A percentile compares a stretch with the other conserved stretches of the same genome.
phyloP scores from a whole-genome alignment of 2,113 vertebrate genomes.

The Turdus rufiventris region DNA sequence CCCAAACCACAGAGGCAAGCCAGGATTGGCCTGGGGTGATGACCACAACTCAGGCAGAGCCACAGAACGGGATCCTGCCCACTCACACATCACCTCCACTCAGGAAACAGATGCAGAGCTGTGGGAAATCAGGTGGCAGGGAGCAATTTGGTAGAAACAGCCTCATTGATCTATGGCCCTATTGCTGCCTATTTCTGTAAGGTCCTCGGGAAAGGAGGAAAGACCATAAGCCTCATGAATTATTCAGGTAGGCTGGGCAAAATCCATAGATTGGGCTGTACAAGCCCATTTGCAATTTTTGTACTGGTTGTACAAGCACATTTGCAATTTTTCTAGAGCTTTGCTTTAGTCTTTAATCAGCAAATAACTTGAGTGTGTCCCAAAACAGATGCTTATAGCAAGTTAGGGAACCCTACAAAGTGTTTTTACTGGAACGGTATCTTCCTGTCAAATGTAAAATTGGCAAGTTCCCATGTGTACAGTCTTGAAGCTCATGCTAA shows the following conservation, averaged over 20 bases:
- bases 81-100: neutral
- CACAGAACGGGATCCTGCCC: neutral
- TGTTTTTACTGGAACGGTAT: neutral
- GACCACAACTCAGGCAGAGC: neutral
- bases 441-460: neutral
- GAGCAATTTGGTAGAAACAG: neutral
- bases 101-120: neutral
- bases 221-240: constrained; percentile 13
- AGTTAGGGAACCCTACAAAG: neutral
- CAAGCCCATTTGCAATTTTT: constrained; percentile 4
- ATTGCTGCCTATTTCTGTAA: neutral
- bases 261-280: neutral
- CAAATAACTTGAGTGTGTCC: constrained; percentile 17
- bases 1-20: neutral
- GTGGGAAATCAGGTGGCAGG: neutral
- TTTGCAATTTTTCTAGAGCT: constrained; percentile 12
- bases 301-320: neutral
- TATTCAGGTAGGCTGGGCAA: neutral
- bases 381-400: constrained; percentile 9
- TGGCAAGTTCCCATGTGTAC: neutral
- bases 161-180: neutral
- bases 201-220: neutral
- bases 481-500: neutral
- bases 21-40: neutral
- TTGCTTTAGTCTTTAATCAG: neutral